Evolutionary conservation across 2,797 vertebrate genomes (phyloP).

Genomic region (Microcaecilia unicolor): DNA sequence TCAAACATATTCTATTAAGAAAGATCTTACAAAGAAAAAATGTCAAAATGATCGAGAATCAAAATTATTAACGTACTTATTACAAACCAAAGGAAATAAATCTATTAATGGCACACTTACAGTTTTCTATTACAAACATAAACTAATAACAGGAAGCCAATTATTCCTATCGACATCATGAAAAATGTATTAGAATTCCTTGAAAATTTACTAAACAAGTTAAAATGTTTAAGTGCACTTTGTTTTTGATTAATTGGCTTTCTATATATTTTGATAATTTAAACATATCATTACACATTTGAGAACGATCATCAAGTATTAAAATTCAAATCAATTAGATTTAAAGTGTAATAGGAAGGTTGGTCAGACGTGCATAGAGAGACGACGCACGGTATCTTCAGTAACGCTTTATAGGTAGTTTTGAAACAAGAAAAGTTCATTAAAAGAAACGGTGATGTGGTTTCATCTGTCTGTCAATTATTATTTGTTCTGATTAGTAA

Average conservation of each 20-base stretch:
- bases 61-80: background rate
- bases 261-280: constrained; percentile 29
- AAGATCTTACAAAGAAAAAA: background rate
- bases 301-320: constrained; percentile 29
- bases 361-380: no score
- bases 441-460: constrained; percentile 6
- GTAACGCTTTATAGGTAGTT: constrained; percentile 29
- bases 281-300: constrained; percentile 40
- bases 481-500: constrained; percentile 24
- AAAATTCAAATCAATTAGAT: constrained; percentile 22
- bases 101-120: constrained; percentile 13
- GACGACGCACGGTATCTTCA: constrained; percentile 30
- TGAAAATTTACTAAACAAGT: constrained; percentile 49
- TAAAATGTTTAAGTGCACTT: constrained; percentile 53
- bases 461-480: background rate
- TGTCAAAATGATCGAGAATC: background rate
- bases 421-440: constrained; percentile 20
- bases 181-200: constrained; percentile 35
- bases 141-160: constrained; percentile 34
- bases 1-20: background rate
- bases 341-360: no score
- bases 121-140: constrained; percentile 44
- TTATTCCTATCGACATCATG: constrained; percentile 39
- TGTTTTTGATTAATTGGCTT: constrained; percentile 51
- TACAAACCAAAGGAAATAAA: constrained; percentile 11